These are phyloP conservation scores for Sabatieria punctata DNA, from an alignment of 2,888 invertebrate species.

Conservation along the genomic window DNA sequence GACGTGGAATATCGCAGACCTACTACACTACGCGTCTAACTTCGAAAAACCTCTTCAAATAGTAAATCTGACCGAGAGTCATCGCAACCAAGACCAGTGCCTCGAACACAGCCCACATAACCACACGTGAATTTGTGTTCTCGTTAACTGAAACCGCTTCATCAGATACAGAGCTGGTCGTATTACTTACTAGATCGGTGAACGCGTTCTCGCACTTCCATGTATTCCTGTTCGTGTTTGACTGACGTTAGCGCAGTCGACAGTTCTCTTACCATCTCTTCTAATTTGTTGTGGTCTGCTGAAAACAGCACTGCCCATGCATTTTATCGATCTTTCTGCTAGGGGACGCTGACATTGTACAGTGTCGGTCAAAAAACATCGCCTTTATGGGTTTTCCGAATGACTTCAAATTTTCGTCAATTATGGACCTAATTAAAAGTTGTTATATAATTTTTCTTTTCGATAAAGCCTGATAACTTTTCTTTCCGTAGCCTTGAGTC, in stretches of 20 bases:
- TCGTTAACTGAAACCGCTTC: constrained; percentile 66
- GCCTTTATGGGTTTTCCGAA: no score
- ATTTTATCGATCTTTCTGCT: no score
- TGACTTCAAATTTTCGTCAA: no score
- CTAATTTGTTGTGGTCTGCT: constrained; percentile 62
- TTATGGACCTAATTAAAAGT: no score
- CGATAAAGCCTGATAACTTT: no score
- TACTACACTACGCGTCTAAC: constrained; percentile 82
- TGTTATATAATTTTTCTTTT: no score
- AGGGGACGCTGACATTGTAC: no score
- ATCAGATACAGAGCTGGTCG: no score
- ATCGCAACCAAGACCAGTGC: constrained; percentile 80
- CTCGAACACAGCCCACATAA: constrained; percentile 96
- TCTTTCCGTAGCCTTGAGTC: no score
- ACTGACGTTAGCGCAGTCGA: constrained; percentile 69
- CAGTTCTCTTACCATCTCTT: constrained; percentile 90
- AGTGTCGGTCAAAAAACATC: no score
- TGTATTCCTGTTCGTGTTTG: constrained; percentile 97
- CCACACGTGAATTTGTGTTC: constrained; percentile 91
- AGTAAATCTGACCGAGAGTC: constrained; percentile 93
- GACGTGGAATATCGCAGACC: no score
- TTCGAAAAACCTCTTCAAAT: constrained; percentile 97
- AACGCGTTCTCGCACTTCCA: constrained; percentile 92
- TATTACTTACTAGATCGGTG: constrained; percentile 65
- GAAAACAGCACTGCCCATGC: no score